These are phyloP conservation scores for Thymelicus sylvestris DNA, from an alignment of 2,888 invertebrate species.

Conservation along the genomic window DNA sequence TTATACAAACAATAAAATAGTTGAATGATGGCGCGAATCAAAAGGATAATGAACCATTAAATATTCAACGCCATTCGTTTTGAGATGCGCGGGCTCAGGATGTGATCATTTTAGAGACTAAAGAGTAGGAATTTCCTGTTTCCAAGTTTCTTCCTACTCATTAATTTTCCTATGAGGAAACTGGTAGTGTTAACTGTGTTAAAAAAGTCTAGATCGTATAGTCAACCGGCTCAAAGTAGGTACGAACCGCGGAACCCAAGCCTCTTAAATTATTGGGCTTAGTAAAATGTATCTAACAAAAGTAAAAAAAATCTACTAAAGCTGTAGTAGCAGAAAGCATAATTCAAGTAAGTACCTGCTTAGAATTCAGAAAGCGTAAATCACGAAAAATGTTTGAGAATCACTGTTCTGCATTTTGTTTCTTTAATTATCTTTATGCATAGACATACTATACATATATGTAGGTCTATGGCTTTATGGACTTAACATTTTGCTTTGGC, in stretches of 20 bases:
- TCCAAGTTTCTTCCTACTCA: background rate
- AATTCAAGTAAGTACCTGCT: too few relatives aligned
- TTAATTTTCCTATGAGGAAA: background rate
- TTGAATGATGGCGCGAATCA: background rate
- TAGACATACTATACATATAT: too few relatives aligned
- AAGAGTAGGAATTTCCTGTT: background rate
- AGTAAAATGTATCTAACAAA: too few relatives aligned
- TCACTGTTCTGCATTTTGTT: background rate
- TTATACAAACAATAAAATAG: background rate
- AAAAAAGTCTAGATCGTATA: background rate
- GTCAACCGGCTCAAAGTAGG: background rate
- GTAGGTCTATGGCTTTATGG: too few relatives aligned
- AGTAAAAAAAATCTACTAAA: too few relatives aligned
- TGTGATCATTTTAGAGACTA: constrained; percentile 2
- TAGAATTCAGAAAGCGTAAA: too few relatives aligned
- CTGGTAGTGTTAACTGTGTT: background rate
- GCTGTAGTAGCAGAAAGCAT: too few relatives aligned
- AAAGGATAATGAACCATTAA: background rate
- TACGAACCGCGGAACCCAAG: too few relatives aligned
- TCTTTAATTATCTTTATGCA: too few relatives aligned
- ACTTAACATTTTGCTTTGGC: background rate
- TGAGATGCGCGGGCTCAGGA: background rate
- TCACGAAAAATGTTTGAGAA: too few relatives aligned
- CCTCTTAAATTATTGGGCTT: too few relatives aligned
- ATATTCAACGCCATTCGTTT: background rate